A percentile compares a stretch with the other conserved stretches of the same genome.
phyloP scores from a whole-genome alignment of 2,797 vertebrate species.

The Perodicticus potto region DNA sequence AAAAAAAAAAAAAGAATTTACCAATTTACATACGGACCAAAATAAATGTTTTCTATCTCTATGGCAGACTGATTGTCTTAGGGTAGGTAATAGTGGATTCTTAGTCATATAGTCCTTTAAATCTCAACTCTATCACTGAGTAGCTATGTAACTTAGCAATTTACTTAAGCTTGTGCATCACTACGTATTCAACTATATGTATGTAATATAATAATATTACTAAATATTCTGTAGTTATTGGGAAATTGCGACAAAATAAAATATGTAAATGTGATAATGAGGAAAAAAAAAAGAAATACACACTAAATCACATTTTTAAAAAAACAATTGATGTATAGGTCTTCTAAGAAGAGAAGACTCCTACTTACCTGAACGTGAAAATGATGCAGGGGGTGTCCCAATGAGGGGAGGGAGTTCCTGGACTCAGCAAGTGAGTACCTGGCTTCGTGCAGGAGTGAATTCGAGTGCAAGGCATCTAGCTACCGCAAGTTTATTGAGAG shows the following conservation, averaged over 20 bases:
- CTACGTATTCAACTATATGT: not conserved
- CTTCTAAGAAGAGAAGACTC: not conserved
- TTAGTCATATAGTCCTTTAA: not conserved
- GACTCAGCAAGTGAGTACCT: too few species aligned
- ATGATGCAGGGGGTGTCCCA: too few species aligned
- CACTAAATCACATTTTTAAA: too few species aligned
- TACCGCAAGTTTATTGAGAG: too few species aligned
- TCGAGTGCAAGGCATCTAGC: too few species aligned
- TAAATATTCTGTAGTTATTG: not conserved
- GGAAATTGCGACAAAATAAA: not conserved
- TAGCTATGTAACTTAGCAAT: not conserved
- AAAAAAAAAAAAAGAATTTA: too few species aligned
- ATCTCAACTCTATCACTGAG: not conserved
- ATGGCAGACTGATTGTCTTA: not conserved
- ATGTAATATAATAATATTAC: not conserved
- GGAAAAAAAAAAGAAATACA: too few species aligned
- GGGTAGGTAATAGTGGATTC: not conserved
- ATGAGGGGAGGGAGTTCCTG: too few species aligned
- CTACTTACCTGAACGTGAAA: not conserved
- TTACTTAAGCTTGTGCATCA: not conserved
- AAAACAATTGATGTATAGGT: not conserved
- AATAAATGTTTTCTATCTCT: not conserved
- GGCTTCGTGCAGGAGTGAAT: too few species aligned
- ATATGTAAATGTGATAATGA: not conserved
- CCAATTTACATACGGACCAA: not conserved